phyloP scores from a whole-genome alignment of 2,113 vertebrate species.

The Ctenodactylus gundi region DNA sequence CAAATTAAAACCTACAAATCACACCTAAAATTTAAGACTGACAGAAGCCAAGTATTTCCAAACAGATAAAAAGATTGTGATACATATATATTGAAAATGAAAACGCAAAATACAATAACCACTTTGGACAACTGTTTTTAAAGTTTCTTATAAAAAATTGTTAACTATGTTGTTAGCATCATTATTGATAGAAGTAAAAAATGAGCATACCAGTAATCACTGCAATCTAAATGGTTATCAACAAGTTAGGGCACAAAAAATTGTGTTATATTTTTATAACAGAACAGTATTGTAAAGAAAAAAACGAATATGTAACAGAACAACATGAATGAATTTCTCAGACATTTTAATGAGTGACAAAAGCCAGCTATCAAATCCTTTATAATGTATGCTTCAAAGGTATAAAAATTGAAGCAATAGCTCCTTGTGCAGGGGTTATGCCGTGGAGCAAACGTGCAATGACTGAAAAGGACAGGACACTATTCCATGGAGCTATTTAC shows the following conservation, averaged over 20 bases:
- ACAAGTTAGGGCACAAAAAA: background rate
- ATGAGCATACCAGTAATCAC: background rate
- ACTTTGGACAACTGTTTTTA: background rate
- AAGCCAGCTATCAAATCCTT: background rate
- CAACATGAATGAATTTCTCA: background rate
- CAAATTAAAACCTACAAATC: background rate
- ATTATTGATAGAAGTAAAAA: background rate
- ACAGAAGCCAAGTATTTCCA: background rate
- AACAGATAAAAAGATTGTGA: background rate
- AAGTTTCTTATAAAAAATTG: background rate
- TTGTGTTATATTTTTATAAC: background rate
- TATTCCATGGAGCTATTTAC: background rate
- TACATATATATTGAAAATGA: background rate
- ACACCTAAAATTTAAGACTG: background rate
- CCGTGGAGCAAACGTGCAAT: accelerated
- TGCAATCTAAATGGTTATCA: background rate
- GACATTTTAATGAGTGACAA: background rate
- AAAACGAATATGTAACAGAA: background rate
- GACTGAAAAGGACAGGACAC: background rate
- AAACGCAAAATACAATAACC: background rate
- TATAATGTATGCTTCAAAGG: background rate
- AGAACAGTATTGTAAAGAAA: background rate
- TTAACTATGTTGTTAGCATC: background rate
- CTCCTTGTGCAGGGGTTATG: background rate
- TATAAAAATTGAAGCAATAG: background rate